Conservation (phyloP, 2,797 vertebrate species). For the Anabas testudineus region DNA sequence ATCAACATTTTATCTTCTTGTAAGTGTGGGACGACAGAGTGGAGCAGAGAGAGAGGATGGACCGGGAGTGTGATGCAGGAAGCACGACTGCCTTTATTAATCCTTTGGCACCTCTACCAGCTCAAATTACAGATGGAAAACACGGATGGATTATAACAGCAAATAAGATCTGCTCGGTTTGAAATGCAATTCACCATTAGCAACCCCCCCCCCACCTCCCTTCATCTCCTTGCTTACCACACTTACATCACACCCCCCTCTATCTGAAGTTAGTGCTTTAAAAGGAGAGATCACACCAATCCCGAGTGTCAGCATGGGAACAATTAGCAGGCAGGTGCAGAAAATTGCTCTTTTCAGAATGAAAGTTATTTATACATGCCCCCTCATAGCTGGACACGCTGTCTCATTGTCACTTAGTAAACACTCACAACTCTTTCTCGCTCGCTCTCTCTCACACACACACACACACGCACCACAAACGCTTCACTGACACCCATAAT, state of each 20-base stretch:
- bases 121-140: constrained; percentile 70
- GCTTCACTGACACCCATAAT: not conserved
- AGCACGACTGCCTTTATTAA: constrained; percentile 53
- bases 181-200: constrained; percentile 51
- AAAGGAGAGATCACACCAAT: constrained; percentile 73
- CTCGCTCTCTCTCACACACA: not conserved
- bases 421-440: constrained; percentile 8
- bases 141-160: constrained; percentile 63
- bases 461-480: not conserved
- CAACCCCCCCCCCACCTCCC: constrained; percentile 22
- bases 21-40: not conserved
- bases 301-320: constrained; percentile 67
- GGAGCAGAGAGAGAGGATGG: constrained; percentile 20
- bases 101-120: constrained; percentile 56
- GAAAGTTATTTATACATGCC: constrained; percentile 62
- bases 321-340: constrained; percentile 76
- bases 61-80: constrained; percentile 26
- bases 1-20: constrained; percentile 54
- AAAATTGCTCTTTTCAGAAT: constrained; percentile 73
- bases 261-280: constrained; percentile 53
- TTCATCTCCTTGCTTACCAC: constrained; percentile 45
- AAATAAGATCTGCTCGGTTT: constrained; percentile 59
- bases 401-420: constrained; percentile 41
- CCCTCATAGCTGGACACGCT: constrained; percentile 49
- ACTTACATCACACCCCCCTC: constrained; percentile 45